A percentile compares a stretch with the other conserved stretches of the same genome.
Conservation (phyloP, 2,797 vertebrate genomes). For the Lerista edwardsae region DNA sequence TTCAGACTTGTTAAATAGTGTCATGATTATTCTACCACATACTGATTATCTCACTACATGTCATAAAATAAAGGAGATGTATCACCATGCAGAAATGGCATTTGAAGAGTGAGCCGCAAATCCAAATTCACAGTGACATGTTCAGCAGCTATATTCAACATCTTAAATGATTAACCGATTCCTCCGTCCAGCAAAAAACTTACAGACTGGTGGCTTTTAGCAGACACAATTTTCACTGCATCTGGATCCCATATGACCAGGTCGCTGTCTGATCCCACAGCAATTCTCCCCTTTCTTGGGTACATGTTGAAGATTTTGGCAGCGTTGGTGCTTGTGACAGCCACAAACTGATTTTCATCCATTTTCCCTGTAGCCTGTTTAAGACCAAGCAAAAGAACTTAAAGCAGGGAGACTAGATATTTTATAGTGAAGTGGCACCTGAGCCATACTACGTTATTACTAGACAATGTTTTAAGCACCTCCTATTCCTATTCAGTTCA, state of each 20-base stretch:
- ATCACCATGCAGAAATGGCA: background rate
- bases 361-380: slow-evolving; percentile 94
- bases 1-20: background rate
- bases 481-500: background rate
- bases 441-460: no score
- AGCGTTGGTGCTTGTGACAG: slow-evolving; percentile 96
- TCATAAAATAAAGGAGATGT: background rate
- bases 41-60: background rate
- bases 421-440: background rate
- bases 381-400: slow-evolving; percentile 25
- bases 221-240: slow-evolving; percentile 89
- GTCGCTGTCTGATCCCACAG: slow-evolving; percentile 93
- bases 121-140: background rate
- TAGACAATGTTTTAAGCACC: background rate
- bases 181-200: slow-evolving; percentile 27
- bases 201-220: slow-evolving; percentile 96
- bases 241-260: slow-evolving; percentile 98
- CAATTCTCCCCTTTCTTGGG: slow-evolving; percentile 94
- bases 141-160: background rate
- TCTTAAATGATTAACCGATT: background rate
- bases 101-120: background rate
- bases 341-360: slow-evolving; percentile 99
- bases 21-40: background rate
- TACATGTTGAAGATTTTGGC: slow-evolving; percentile 98
- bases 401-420: background rate